Base-by-base conservation (phyloP, 2,888 invertebrate species). In the Abscondita cerata region DNA sequence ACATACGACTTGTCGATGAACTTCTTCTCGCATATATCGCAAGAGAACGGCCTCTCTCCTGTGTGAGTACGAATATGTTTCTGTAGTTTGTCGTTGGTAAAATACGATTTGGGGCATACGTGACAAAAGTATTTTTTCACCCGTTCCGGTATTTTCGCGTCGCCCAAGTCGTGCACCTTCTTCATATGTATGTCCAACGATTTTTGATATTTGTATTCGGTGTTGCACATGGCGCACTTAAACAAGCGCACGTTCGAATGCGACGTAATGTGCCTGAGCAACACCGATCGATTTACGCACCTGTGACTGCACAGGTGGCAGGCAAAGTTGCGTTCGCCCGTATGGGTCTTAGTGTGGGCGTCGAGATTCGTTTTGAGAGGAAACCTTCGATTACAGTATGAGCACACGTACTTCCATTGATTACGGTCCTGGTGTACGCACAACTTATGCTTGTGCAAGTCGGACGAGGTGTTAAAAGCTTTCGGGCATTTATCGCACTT, bases 1-100 rank as follows among this genome's bases (percentile, higher is more conserved):
- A 84, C 81, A 63, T 86, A 86, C 0, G 82, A 83, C 65, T 85
- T 83, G 68, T 85, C 84, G 11, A 73, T 84, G 58, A 77, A 77
- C 50, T 72, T 64, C 52, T 76, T 77, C 9, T 73, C 70, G 62
- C 77, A 77, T 55, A 70, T 62, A 5, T 72, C 67, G 63, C 77
- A 78, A n/a, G 68, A 65, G 55, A 76, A 78, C 1, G 76, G 76
- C 44, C 72, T 61, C 19, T 76, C 76, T 0, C 76, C 76, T 1
- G 75, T 74, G 59, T 77, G 77, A 1, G 72, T 74, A 19, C 76
- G 58, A 16, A 77, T 69, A 60, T 78, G 78, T 61, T 75, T 77
- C 51, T 78, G 73, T 38, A 78, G 62, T 33, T 76, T 77, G 56
- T 74, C 75, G 53, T 76, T 76, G 0, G 73, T 74, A 44, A 71